phyloP scores from a whole-genome alignment of 2,888 invertebrate genomes.

The Platerodrilus igneus region DNA sequence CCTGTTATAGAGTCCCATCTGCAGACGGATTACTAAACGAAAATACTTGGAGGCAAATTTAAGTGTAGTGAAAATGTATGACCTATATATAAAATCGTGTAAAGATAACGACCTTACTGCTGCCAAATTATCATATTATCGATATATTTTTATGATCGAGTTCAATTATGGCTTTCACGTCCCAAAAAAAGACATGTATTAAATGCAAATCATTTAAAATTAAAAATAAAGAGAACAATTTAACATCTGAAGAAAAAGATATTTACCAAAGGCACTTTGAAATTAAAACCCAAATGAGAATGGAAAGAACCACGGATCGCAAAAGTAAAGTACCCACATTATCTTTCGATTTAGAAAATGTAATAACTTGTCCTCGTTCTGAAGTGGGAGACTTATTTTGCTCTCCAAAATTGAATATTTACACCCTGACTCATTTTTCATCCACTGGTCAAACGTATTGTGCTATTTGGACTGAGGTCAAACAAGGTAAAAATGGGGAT shows the following conservation, averaged over 20 bases:
- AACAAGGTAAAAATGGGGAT: slow-evolving; percentile 23
- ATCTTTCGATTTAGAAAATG: slow-evolving; percentile 26
- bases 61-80: slow-evolving; percentile 5
- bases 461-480: slow-evolving; percentile 17
- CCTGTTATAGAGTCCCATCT: slow-evolving; percentile 4
- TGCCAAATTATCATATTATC: no score
- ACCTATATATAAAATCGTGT: background rate
- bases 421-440: no score
- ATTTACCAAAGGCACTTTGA: slow-evolving; percentile 1
- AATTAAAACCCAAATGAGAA: slow-evolving; percentile 2
- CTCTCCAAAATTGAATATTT: slow-evolving; percentile 27
- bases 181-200: slow-evolving; percentile 4
- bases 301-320: background rate
- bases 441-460: slow-evolving; percentile 13
- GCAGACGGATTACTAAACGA: slow-evolving; percentile 5
- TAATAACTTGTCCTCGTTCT: slow-evolving; percentile 28
- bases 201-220: slow-evolving; percentile 4
- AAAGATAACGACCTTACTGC: background rate
- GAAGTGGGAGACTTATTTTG: slow-evolving; percentile 28
- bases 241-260: slow-evolving; percentile 3
- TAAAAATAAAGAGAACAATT: background rate
- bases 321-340: background rate
- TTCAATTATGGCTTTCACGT: slow-evolving; percentile 3
- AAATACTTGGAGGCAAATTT: slow-evolving; percentile 7
- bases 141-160: background rate